These are phyloP conservation scores for Prosapia bicincta DNA, from an alignment of 2,888 invertebrate species.

Conservation along the genomic window DNA sequence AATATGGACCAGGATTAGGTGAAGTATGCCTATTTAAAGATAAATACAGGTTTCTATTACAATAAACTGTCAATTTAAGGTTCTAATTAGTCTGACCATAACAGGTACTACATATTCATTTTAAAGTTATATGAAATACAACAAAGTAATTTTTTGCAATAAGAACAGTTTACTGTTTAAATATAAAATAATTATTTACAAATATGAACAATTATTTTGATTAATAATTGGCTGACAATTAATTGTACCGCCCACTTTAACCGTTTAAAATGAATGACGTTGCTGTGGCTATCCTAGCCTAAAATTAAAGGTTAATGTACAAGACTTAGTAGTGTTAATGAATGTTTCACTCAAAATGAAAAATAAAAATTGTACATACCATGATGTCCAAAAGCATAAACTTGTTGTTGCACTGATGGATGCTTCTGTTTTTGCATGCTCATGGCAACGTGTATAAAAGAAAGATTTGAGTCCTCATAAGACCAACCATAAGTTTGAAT, in stretches of 20 bases:
- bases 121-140: no score
- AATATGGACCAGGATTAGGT: no score
- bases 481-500: conserved; percentile 9
- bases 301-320: background rate
- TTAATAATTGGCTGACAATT: background rate
- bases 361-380: background rate
- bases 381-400: background rate
- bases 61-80: no score
- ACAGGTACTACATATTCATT: no score
- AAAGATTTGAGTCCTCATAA: conserved; percentile 40
- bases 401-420: conserved; percentile 22
- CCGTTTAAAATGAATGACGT: background rate
- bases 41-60: no score
- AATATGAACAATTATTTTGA: no score
- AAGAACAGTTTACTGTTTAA: no score
- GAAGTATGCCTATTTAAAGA: no score
- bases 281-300: background rate
- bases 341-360: no score
- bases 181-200: no score
- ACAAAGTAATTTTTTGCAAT: no score
- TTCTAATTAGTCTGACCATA: no score
- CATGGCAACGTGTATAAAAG: conserved; percentile 40
- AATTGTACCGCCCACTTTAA: background rate
- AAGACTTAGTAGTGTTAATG: background rate
- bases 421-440: conserved; percentile 40